Evolutionary conservation across 2,888 invertebrate species (phyloP).

Genomic region (Apoderus coryli): DNA sequence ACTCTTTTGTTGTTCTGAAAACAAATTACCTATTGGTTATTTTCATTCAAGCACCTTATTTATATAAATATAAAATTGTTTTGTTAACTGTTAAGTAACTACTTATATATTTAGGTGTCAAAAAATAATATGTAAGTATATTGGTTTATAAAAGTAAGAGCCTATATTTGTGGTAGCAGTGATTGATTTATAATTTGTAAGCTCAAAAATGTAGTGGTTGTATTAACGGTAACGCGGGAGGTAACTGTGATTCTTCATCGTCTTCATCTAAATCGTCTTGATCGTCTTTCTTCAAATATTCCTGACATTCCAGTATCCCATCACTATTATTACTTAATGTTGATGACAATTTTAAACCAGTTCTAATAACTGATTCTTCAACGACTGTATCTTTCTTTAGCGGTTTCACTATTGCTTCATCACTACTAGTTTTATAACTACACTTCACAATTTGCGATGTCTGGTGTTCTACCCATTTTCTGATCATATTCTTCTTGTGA

Average conservation of each 20-base stretch:
- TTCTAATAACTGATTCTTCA: constrained; percentile 45
- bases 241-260: constrained; percentile 65
- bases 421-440: constrained; percentile 39
- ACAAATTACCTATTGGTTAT: too few species aligned
- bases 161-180: too few species aligned
- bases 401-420: constrained; percentile 32
- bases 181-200: too few species aligned
- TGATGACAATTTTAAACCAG: constrained; percentile 37
- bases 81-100: too few species aligned
- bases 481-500: constrained; percentile 85
- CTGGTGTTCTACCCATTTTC: constrained; percentile 88
- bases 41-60: too few species aligned
- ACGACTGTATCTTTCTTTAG: constrained; percentile 41
- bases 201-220: constrained; percentile 66
- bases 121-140: too few species aligned
- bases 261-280: constrained; percentile 52
- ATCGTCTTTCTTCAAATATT: constrained; percentile 15
- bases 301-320: constrained; percentile 28
- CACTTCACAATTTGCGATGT: constrained; percentile 65
- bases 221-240: constrained; percentile 66
- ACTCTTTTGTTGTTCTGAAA: too few species aligned
- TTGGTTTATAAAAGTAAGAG: too few species aligned
- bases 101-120: too few species aligned
- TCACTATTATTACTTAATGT: constrained; percentile 20
- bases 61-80: too few species aligned